Evolutionary conservation across 2,113 vertebrate genomes (phyloP), one percentile per base, ranked within the genome.

Genomic region (Clarias gariepinus): DNA sequence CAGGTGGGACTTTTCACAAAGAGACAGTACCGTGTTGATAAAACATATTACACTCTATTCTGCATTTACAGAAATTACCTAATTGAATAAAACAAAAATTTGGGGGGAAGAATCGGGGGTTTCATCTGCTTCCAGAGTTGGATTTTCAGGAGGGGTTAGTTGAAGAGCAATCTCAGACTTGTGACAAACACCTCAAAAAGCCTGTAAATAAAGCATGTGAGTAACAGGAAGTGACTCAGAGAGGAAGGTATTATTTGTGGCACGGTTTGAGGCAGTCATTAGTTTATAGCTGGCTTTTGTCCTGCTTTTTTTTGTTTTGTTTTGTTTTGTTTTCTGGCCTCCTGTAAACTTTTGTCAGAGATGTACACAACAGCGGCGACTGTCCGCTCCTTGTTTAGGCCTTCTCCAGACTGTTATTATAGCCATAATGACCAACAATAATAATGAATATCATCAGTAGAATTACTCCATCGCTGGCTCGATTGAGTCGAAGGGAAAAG

Each of bases 361-460:
- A 95, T 91, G 93, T 95, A 95, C 94, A 95, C 94, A 95, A 93
- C 94, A 94, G 92, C 91, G 88, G 86, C 52, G 89, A 86, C 87
- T 94, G 93, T 93, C 91, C 92, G 87, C 90, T 87, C 90, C 91
- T 91, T 94, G 93, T 94, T 94, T 95, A 94, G 92, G 91, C 91
- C 90, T 91, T 88, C 83, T n/a, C 77, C 86, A 81, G 89, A 92
- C 92, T 95, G 94, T 95, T 93, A 91, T 94, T 92, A 89, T 88
- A 86, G 87, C 92, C 89, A 92, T 93, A 91, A 94, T 91, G 93
- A 92, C 87, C 88, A 89, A 89, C 90, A 91, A 92, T 94, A 90
- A 92, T 91, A 92, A 92, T 87, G 80, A 87, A 89, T 93, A 94
- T 93, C 53, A 93, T 93, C 89, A 88, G 91, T 86, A 47, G 30